phyloP scores from a whole-genome alignment of 2,113 vertebrate genomes.

The Athene cunicularia region DNA sequence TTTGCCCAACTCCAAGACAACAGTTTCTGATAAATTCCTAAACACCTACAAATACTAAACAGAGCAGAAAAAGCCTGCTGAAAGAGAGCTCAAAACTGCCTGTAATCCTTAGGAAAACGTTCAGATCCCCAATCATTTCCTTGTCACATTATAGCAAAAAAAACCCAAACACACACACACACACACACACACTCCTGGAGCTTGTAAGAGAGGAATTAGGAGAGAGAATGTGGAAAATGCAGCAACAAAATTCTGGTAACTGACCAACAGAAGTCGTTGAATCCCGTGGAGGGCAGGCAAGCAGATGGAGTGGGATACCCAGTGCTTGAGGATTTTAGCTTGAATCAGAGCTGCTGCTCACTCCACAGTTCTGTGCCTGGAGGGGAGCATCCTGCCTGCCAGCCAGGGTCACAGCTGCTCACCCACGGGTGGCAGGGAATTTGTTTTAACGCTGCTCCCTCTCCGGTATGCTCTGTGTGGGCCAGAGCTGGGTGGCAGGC shows the following conservation, averaged over 20 bases:
- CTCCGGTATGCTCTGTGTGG: neutral
- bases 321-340: neutral
- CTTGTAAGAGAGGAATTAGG: neutral
- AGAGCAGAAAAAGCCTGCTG: neutral
- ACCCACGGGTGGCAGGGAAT: neutral
- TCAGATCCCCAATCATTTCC: neutral
- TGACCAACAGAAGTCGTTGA: rapidly evolving
- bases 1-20: neutral
- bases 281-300: neutral
- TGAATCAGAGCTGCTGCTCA: neutral
- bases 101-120: neutral
- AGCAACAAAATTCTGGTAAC: neutral
- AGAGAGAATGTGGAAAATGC: neutral
- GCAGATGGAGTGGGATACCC: neutral
- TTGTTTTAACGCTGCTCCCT: neutral
- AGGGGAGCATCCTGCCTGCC: neutral
- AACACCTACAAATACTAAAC: neutral
- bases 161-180: no score
- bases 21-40: neutral
- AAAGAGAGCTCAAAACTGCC: neutral
- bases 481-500: neutral
- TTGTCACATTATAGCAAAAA: neutral
- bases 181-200: neutral
- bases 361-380: neutral
- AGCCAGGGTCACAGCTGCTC: neutral